Conservation (phyloP, 2,113 vertebrate species). For the Mixornis gularis region DNA sequence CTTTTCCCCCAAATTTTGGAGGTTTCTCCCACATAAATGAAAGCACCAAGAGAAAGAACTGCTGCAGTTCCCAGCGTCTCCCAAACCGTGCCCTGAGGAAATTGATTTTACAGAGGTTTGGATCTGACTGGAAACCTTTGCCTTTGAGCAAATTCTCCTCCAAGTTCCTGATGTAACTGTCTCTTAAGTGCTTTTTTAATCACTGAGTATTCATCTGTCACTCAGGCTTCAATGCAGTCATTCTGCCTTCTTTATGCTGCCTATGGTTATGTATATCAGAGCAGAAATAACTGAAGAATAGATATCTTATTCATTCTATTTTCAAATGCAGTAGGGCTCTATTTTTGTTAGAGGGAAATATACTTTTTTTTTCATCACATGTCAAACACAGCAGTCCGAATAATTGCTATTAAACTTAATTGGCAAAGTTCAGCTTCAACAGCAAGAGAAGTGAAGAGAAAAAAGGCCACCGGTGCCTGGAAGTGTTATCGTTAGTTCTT, state of each 20-base stretch:
- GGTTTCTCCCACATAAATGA: background rate
- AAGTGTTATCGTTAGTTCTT: background rate
- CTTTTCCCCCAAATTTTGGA: background rate
- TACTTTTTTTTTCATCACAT: conserved; percentile 11
- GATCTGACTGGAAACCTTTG: conserved; percentile 34
- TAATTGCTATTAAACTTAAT: conserved; percentile 10
- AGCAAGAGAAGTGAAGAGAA: background rate
- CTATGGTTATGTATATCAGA: conserved; percentile 65
- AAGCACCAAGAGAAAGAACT: background rate
- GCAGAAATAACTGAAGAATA: conserved; percentile 65
- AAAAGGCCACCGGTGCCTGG: background rate
- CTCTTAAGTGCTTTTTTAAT: conserved; percentile 47
- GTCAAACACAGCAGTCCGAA: background rate
- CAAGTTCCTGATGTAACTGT: conserved; percentile 30
- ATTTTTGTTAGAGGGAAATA: conserved; percentile 59
- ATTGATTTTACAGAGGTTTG: background rate
- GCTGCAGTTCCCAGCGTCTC: background rate
- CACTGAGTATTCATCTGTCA: conserved; percentile 54
- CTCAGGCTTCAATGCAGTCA: conserved; percentile 60
- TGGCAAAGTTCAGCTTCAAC: conserved; percentile 16
- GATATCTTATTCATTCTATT: conserved; percentile 63
- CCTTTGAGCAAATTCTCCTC: conserved; percentile 18
- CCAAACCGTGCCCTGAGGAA: background rate
- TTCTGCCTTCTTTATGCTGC: conserved; percentile 54
- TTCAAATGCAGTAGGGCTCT: conserved; percentile 51